Base-by-base conservation (phyloP, 2,888 invertebrate genomes). In the Strigamia transsilvanica region DNA sequence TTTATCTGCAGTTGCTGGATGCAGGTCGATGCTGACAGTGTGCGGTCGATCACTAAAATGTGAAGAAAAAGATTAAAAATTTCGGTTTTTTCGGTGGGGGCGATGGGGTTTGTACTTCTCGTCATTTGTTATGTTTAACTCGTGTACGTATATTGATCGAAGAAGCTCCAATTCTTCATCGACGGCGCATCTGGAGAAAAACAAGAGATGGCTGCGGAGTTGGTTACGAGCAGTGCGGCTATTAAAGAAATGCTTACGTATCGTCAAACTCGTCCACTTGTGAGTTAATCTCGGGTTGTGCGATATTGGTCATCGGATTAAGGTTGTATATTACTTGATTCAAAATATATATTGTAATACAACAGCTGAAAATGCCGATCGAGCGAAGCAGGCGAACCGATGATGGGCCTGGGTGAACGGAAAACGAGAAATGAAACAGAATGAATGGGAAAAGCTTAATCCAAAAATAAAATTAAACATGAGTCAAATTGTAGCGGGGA, bases 1-100 rank as follows among this genome's bases (percentile, higher is more conserved):
- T 86, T 95, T 94, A 86, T 94, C 93, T 5, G 93, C 95, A 51
- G 96, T 95, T 10, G 94, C 92, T 5, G 96, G 96, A 86, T 94
- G 93, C n/a, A n/a, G n/a, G n/a, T n/a, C n/a, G n/a, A n/a, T n/a
- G n/a, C n/a, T n/a, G n/a, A n/a, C n/a, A n/a, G n/a, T n/a, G n/a
- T n/a, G n/a, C 18, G 79, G 79, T 23, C 82, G 51, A 41, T 18
- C 56, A 61, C 86, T 87, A 51, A 23, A 80, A 42, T 6, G n/a
- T 21, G 21, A 9, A 0, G 4, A 15, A 18, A 6, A 18, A 56
- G 1, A 18, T 56, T 18, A 9, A 7, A n/a, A n/a, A 56, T 56
- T 27, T 27, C 6, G 2, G 6, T 38, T 38, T 38, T 5, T 2
- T 38, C 10, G 6, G 0, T 38, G 6, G 4, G 2, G 15, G 4